A percentile compares a stretch with the other conserved stretches of the same genome.
Evolutionary conservation across 2,888 invertebrate species (phyloP).

Genomic region (Tupiocoris notatus): DNA sequence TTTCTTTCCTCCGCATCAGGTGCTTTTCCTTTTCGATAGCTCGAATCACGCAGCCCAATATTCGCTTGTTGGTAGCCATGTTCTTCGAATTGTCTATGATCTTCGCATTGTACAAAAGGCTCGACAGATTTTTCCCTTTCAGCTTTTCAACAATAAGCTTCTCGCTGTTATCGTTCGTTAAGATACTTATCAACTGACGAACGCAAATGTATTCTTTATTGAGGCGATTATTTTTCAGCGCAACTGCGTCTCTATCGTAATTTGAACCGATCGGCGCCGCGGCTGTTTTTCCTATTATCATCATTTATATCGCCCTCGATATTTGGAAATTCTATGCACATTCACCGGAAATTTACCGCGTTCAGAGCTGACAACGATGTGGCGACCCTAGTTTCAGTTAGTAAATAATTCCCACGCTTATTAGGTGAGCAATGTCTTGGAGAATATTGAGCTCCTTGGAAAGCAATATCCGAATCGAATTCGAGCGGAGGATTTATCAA

Average conservation of each 20-base stretch:
- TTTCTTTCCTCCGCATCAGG: not conserved
- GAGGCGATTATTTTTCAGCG: not conserved
- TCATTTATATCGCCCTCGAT: too few species aligned
- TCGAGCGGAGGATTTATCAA: too few species aligned
- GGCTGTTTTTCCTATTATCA: too few species aligned
- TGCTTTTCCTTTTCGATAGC: conserved; percentile 28
- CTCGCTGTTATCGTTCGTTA: conserved; percentile 29
- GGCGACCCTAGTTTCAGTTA: too few species aligned
- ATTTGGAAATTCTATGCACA: too few species aligned
- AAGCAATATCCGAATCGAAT: too few species aligned
- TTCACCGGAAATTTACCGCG: too few species aligned
- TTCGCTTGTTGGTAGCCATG: conserved; percentile 20
- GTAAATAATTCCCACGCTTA: too few species aligned
- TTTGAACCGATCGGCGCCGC: not conserved
- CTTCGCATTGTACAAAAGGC: conserved; percentile 7
- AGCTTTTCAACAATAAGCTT: conserved; percentile 35
- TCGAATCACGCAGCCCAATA: conserved; percentile 20
- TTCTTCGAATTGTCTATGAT: conserved; percentile 21
- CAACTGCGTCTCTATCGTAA: not conserved
- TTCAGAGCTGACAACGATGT: too few species aligned
- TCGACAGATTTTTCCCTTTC: conserved; percentile 4
- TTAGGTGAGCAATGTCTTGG: too few species aligned
- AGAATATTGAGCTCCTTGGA: too few species aligned
- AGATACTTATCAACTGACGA: conserved; percentile 14
- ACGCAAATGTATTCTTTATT: conserved; percentile 24